A percentile compares a stretch with the other conserved stretches of the same genome.
These are phyloP conservation scores for Sardinella longiceps DNA, from an alignment of 2,797 vertebrate species.

Conservation along the genomic window DNA sequence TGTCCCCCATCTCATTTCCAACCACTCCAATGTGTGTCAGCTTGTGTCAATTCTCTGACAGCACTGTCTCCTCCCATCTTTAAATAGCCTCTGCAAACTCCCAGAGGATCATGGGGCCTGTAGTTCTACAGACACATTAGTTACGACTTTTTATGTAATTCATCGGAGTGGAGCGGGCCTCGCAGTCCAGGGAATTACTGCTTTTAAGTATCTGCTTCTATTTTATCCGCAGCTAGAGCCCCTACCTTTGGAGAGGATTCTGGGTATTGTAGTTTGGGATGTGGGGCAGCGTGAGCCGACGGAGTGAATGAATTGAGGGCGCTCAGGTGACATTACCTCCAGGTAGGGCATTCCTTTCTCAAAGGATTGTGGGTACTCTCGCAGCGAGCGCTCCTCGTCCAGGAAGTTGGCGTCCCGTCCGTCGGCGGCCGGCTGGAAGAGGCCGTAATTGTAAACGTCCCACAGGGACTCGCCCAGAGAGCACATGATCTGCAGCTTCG, in stretches of 20 bases:
- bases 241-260: not conserved
- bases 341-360: constrained; percentile 93
- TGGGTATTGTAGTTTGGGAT: not conserved
- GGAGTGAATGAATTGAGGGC: constrained; percentile 14
- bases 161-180: not conserved
- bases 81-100: not conserved
- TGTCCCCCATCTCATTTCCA: not conserved
- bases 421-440: constrained; percentile 92
- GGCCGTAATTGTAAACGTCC: constrained; percentile 92
- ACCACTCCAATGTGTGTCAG: not conserved
- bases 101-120: not conserved
- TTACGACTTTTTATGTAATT: not conserved
- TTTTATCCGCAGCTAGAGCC: not conserved
- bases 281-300: not conserved
- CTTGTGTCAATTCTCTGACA: not conserved
- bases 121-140: not conserved
- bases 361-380: constrained; percentile 87
- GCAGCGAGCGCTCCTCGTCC: constrained; percentile 86
- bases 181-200: not conserved
- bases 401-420: constrained; percentile 91
- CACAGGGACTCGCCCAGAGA: constrained; percentile 88
- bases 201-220: not conserved
- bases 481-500: constrained; percentile 92
- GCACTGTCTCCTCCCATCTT: constrained; percentile 3
- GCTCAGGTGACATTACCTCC: constrained; percentile 74